These are phyloP conservation scores for Lophius americanus DNA, from an alignment of 2,797 vertebrate species.

Conservation along the genomic window DNA sequence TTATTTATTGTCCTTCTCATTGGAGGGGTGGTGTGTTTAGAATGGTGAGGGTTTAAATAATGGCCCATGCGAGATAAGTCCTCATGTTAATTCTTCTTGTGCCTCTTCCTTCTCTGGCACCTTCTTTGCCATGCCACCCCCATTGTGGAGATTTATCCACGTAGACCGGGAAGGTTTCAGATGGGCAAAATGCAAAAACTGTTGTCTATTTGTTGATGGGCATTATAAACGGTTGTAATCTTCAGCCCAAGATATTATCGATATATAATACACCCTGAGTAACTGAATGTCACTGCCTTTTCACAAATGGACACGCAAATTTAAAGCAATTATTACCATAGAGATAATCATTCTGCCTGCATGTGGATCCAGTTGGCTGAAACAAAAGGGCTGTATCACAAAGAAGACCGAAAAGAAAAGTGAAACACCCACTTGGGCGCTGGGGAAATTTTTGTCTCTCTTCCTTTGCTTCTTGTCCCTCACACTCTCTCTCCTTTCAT, in stretches of 20 bases:
- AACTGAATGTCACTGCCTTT: slow-evolving; percentile 40
- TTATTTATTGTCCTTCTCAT: slow-evolving; percentile 93
- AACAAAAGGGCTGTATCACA: slow-evolving; percentile 63
- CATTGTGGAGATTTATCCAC: slow-evolving; percentile 81
- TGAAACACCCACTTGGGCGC: slow-evolving; percentile 50
- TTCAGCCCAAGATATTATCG: slow-evolving; percentile 43
- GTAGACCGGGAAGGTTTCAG: slow-evolving; percentile 65
- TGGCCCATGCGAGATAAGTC: slow-evolving; percentile 88
- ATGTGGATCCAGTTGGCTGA: slow-evolving; percentile 51
- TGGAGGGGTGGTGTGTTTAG: slow-evolving; percentile 86
- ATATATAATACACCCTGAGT: slow-evolving; percentile 56
- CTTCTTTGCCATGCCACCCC: slow-evolving; percentile 81
- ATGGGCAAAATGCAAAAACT: slow-evolving; percentile 25
- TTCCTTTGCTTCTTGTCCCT: slow-evolving; percentile 47
- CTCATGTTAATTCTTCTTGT: slow-evolving; percentile 93
- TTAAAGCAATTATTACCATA: slow-evolving; percentile 57
- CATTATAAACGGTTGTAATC: slow-evolving; percentile 51
- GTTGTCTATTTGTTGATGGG: slow-evolving; percentile 39
- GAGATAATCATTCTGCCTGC: slow-evolving; percentile 53
- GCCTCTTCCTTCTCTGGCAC: slow-evolving; percentile 86
- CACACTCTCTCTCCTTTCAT: slow-evolving; percentile 60
- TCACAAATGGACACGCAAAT: slow-evolving; percentile 58
- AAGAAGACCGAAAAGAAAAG: slow-evolving; percentile 22
- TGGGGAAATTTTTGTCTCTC: slow-evolving; percentile 39
- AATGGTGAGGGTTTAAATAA: slow-evolving; percentile 89